Evolutionary conservation across 1,140 invertebrate genomes (phyloP).

Genomic region (Centruroides sculpturatus): DNA sequence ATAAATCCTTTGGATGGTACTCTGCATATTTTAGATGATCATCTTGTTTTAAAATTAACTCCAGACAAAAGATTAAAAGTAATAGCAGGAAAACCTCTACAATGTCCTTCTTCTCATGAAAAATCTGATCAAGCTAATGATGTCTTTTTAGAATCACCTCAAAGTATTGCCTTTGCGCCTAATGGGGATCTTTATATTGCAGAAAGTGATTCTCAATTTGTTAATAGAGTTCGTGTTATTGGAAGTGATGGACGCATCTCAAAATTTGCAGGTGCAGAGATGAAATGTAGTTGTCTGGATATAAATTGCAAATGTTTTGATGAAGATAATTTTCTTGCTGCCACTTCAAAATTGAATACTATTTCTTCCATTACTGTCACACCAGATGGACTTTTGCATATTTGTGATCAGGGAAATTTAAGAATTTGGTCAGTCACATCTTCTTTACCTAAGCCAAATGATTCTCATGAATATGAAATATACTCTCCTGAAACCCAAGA

Average conservation of each 20-base stretch:
- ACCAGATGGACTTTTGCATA: slow-evolving; percentile 81
- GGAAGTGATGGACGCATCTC: slow-evolving; percentile 32
- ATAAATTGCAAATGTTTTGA: slow-evolving; percentile 56
- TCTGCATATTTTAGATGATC: slow-evolving; percentile 87
- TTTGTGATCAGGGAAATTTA: slow-evolving; percentile 79
- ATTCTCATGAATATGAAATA: slow-evolving; percentile 74
- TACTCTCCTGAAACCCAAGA: slow-evolving; percentile 79
- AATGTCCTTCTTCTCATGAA: slow-evolving; percentile 44
- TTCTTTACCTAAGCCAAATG: slow-evolving; percentile 72
- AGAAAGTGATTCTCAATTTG: slow-evolving; percentile 74
- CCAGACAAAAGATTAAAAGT: slow-evolving; percentile 64
- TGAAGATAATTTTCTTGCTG: slow-evolving; percentile 73
- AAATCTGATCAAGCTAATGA: slow-evolving; percentile 18
- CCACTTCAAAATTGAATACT: slow-evolving; percentile 75
- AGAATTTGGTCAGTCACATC: slow-evolving; percentile 79
- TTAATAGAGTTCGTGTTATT: slow-evolving; percentile 64
- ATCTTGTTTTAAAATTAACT: slow-evolving; percentile 79
- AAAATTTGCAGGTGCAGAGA: slow-evolving; percentile 33
- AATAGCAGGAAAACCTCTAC: slow-evolving; percentile 76
- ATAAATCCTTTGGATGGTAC: slow-evolving; percentile 85
- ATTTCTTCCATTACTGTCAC: slow-evolving; percentile 85
- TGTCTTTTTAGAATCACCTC: slow-evolving; percentile 24
- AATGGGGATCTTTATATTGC: slow-evolving; percentile 86
- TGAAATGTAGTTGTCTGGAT: slow-evolving; percentile 37
- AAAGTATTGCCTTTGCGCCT: slow-evolving; percentile 67